Conservation (phyloP, 1,140 invertebrate species). For the Nebria ingens region DNA sequence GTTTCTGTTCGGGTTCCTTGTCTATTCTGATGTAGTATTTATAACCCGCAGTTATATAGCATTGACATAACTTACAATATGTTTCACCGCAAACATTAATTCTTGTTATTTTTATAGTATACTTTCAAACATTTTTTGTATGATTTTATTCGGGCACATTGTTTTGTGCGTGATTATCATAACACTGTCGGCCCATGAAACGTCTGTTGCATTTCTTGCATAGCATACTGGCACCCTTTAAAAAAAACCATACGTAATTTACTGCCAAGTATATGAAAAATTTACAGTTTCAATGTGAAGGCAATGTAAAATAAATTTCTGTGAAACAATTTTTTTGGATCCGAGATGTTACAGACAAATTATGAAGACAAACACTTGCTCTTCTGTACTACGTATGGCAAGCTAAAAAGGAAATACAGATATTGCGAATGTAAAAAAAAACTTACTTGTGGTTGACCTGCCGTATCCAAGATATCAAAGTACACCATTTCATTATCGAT, state of each 20-base stretch:
- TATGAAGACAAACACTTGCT: no score
- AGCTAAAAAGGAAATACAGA: no score
- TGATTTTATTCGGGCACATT: neutral
- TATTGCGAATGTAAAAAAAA: conserved; percentile 26
- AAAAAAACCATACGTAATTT: no score
- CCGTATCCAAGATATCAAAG: conserved; percentile 71
- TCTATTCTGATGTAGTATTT: neutral
- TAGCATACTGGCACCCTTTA: no score
- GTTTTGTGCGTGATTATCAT: neutral
- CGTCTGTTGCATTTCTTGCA: neutral
- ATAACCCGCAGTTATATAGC: neutral
- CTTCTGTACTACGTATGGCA: no score
- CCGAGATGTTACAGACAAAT: no score
- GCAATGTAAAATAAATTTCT: no score
- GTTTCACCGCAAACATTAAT: neutral
- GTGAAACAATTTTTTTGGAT: no score
- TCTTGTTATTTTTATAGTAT: neutral
- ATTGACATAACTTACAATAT: neutral
- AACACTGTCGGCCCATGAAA: neutral
- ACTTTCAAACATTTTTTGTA: neutral
- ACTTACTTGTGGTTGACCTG: conserved; percentile 58
- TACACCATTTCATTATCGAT: conserved; percentile 68
- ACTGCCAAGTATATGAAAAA: no score
- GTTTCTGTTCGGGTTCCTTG: neutral
- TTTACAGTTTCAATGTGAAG: no score